Base-by-base conservation (phyloP, 1,140 invertebrate genomes). In the Drosophila tani region DNA sequence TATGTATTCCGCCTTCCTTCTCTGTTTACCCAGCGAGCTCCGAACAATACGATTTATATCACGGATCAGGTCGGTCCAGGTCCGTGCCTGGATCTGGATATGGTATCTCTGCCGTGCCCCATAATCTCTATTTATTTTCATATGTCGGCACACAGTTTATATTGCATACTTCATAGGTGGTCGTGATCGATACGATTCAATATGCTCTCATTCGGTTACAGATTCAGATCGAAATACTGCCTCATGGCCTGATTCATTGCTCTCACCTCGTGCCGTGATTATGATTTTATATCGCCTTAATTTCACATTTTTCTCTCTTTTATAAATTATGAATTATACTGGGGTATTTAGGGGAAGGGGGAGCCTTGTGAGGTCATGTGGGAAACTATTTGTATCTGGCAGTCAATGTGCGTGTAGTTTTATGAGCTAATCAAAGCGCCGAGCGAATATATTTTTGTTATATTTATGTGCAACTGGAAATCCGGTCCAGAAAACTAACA, bases 161-260 rank as follows among this genome's bases (percentile, higher is more conserved):
- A 81, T 90, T 88, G 81, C 85, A 81, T 88, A 88, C 84, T 88
- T 88, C 84, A 79, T 88, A 75, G 84, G 84, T 88, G 84, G 84
- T 88, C 83, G 64, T 8, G 50, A 50, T 64, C 58, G 55, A 66
- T 51, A 71, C 78, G 73, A 75, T 81, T 79, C 71, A 74, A 80
- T 81, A 84, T 69, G 43, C 47, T 24, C 38, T 21, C 19, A 6
- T 8, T 6, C 27, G 5, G 27, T 24, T 17, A 32, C 50, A 47
- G 45, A 21, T 46, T 21, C 21, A 38, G 27, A 55, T 55, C 40
- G 21, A 21, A 35, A 59, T 29, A 43, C 24, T 6, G 14, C 11
- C 17, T n/a, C 8, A 15, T 62, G n/a, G 17, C 60, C 66, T 81
- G 77, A 79, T 68, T 79, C 63, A 79, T 62, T 77, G 66, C 66